Conservation (phyloP, 2,797 vertebrate species). For the Lepilemur ruficaudatus region DNA sequence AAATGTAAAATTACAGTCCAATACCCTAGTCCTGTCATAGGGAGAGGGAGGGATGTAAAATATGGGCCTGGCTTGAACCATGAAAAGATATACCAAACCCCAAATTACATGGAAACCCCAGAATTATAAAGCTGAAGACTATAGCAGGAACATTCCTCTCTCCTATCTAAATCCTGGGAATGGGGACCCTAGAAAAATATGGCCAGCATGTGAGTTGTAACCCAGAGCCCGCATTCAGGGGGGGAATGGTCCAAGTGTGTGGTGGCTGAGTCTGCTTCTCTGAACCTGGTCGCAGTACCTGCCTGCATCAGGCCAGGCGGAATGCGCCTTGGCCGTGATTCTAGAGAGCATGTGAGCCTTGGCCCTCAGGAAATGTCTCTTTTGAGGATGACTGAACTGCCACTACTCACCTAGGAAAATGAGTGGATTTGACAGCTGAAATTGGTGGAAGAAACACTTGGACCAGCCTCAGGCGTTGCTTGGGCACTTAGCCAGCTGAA, state of each 20-base stretch:
- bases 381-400: slow-evolving; percentile 31
- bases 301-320: not conserved
- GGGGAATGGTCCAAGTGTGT: not conserved
- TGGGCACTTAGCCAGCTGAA: slow-evolving; percentile 47
- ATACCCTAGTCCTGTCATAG: not conserved
- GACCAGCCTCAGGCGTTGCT: slow-evolving; percentile 21
- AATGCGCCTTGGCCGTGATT: not conserved
- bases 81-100: not conserved
- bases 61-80: not conserved
- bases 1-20: not conserved
- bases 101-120: not conserved
- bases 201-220: no score
- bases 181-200: not conserved
- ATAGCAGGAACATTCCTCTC: not conserved
- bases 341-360: not conserved
- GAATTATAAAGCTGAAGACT: not conserved
- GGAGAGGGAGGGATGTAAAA: not conserved
- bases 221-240: not conserved
- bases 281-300: not conserved
- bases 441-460: slow-evolving; percentile 57
- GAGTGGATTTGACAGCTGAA: slow-evolving; percentile 55
- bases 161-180: not conserved
- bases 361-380: slow-evolving; percentile 28
- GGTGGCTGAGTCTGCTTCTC: not conserved
- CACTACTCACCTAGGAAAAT: not conserved